Conservation (phyloP, 1,140 invertebrate species). For the Mercenaria mercenaria region DNA sequence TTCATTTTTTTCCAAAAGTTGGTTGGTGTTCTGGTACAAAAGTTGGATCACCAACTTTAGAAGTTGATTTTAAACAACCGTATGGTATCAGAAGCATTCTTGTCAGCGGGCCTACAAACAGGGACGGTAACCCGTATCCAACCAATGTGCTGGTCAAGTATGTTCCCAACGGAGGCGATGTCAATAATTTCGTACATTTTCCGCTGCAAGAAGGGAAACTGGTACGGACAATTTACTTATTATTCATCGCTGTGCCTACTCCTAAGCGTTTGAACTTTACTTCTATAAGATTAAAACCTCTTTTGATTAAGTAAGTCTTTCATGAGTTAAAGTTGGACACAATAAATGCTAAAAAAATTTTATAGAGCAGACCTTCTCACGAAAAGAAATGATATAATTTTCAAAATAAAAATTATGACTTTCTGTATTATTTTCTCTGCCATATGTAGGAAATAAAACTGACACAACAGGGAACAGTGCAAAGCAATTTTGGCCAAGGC, state of each 20-base stretch:
- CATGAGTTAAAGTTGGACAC: too few species aligned
- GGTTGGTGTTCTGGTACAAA: background rate
- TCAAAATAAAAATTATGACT: too few species aligned
- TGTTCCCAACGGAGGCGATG: constrained; percentile 38
- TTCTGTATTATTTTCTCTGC: too few species aligned
- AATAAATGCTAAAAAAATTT: too few species aligned
- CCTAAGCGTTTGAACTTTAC: too few species aligned
- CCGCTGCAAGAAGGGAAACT: constrained; percentile 23
- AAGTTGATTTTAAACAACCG: constrained; percentile 9
- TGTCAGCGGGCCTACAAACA: background rate
- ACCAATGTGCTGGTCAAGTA: constrained; percentile 17
- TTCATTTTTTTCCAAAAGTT: background rate
- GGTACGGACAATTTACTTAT: background rate
- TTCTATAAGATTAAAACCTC: too few species aligned
- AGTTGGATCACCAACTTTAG: background rate
- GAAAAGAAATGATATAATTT: too few species aligned
- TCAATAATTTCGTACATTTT: constrained; percentile 6
- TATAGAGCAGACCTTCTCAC: too few species aligned
- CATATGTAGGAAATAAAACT: constrained; percentile 33
- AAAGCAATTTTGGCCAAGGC: background rate
- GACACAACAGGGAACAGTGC: background rate
- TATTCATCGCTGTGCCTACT: too few species aligned
- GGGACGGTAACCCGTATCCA: background rate
- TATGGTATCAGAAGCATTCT: constrained; percentile 44
- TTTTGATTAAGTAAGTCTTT: too few species aligned